Evolutionary conservation across 2,797 vertebrate species (phyloP).

Genomic region (Enteromius afrohamiltoni): DNA sequence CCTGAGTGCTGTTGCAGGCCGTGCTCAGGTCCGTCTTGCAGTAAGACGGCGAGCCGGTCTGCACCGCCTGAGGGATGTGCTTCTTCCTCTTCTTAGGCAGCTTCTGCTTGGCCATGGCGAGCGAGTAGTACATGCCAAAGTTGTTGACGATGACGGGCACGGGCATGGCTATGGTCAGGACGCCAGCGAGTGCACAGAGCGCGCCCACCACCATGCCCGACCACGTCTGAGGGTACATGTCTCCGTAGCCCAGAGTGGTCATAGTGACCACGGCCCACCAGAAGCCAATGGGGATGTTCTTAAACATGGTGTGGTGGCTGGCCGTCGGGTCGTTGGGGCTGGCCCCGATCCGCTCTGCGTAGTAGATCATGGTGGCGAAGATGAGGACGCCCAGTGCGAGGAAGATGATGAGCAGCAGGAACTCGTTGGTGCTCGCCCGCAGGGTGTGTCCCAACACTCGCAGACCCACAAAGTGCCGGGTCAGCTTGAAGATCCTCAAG

Average conservation of each 20-base stretch:
- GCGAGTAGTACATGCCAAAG: conserved; percentile 99
- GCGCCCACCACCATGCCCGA: conserved; percentile 98
- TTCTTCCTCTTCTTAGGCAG: conserved; percentile 97
- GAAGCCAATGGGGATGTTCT: conserved; percentile 98
- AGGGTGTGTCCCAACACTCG: conserved; percentile 95
- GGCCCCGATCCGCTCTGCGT: conserved; percentile 93
- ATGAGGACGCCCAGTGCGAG: conserved; percentile 95
- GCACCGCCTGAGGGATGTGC: conserved; percentile 90
- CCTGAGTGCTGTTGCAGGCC: conserved; percentile 93
- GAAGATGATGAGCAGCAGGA: conserved; percentile 98
- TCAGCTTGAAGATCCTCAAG: conserved; percentile 97
- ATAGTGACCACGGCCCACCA: conserved; percentile 99
- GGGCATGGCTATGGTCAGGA: conserved; percentile 98
- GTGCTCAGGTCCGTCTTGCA: conserved; percentile 92
- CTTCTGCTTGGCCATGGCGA: conserved; percentile 99
- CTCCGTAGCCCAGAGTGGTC: conserved; percentile 96
- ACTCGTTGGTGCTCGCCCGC: conserved; percentile 95
- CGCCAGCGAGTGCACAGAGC: conserved; percentile 94
- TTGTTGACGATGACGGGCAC: conserved; percentile 99
- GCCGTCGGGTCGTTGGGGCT: conserved; percentile 93
- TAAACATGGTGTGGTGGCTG: conserved; percentile 92
- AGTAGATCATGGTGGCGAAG: conserved; percentile 99
- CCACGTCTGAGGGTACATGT: conserved; percentile 98
- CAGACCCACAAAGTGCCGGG: conserved; percentile 94
- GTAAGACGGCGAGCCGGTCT: conserved; percentile 89